Base-by-base conservation (phyloP, 2,797 vertebrate genomes). In the Sphaeramia orbicularis region DNA sequence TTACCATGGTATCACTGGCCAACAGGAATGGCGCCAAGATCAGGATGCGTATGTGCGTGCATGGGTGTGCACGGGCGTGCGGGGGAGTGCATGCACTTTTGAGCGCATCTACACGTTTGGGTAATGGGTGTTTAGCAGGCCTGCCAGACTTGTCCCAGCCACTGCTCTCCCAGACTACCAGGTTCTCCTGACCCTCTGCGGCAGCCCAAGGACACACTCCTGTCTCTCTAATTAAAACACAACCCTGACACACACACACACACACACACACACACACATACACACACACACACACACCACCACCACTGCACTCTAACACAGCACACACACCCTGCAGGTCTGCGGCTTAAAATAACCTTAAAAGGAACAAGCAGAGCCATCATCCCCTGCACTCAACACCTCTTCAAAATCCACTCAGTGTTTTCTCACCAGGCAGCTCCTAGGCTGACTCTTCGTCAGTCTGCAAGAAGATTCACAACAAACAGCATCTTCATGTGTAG, bases 201-300 rank as follows among this genome's bases (percentile, higher is more conserved):
- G 87, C 84, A 85, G 86, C 90, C 87, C 89, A 94, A 93, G 92
- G 93, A 93, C 92, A 92, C 86, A 81, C 84, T 87, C 76, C 84
- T 86, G 89, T 92, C 89, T 85, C 82, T 84, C 92, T 94, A 93
- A 94, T 94, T 94, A 94, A 92, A 94, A 94, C 90, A 90, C 91
- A 91, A 88, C 78, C 80, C 74, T 73, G 78, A 74, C 88, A 83
- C 79, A 70, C 81, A 84, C 70, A 15, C 76, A 62, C 71, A 67
- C 80, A 35, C 44, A 53, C 65, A 24, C 43, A 38, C 82, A 35
- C 50, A 15, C 71, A 83, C 79, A 70, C 81, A 84, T 70, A 15
- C 76, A 62, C 71, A 67, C 80, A 35, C 44, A 53, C 65, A 24
- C 43, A 38, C 82, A 35, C 50, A 15, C 71, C 19, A 52, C 70